phyloP scores from a whole-genome alignment of 2,113 vertebrate species.

The Diadophis punctatus region DNA sequence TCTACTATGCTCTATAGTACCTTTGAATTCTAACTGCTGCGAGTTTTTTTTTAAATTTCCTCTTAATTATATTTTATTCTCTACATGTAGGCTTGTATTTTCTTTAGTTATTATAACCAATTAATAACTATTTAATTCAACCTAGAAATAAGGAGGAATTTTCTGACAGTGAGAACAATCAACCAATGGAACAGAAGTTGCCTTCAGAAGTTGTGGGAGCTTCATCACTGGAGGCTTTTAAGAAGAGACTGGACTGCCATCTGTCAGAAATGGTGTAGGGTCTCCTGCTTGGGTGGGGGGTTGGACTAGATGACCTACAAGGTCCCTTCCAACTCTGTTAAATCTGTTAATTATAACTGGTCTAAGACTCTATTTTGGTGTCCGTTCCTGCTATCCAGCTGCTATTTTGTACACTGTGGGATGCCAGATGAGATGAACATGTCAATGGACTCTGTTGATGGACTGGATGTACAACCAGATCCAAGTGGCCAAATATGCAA shows the following conservation, averaged over 20 bases:
- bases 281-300: too few species aligned
- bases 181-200: too few species aligned
- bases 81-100: not conserved
- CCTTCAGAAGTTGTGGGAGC: too few species aligned
- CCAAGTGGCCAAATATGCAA: not conserved
- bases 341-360: not conserved
- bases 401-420: not conserved
- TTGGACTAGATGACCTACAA: too few species aligned
- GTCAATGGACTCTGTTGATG: not conserved
- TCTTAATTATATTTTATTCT: not conserved
- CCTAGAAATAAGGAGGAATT: too few species aligned
- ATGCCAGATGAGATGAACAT: not conserved
- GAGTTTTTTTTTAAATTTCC: not conserved
- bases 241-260: too few species aligned
- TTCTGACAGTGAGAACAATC: too few species aligned
- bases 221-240: too few species aligned
- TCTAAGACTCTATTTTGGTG: not conserved
- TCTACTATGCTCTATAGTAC: not conserved
- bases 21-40: not conserved
- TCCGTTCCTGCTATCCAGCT: not conserved
- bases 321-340: too few species aligned
- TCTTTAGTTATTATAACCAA: not conserved
- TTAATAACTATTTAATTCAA: not conserved
- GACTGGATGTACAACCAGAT: not conserved
- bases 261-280: too few species aligned